Conservation (phyloP, 2,888 invertebrate genomes). For the Lasiommata megera region DNA sequence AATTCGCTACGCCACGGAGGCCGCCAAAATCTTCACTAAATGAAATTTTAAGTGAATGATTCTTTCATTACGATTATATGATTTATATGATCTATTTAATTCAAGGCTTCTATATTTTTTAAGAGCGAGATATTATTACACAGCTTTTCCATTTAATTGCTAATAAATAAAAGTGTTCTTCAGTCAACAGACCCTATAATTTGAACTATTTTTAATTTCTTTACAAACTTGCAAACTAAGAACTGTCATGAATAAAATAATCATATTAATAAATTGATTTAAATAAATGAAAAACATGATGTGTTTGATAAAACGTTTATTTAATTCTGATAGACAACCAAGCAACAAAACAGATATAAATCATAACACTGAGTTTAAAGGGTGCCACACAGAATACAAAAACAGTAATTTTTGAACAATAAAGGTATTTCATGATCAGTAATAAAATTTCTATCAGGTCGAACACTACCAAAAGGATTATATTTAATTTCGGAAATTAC, state of each 20-base stretch:
- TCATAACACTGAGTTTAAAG: conserved; percentile 12
- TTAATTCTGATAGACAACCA: not conserved
- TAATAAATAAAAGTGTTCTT: too few relatives aligned
- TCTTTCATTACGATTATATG: too few relatives aligned
- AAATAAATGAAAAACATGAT: not conserved
- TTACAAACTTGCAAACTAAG: too few relatives aligned
- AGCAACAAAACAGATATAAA: conserved; percentile 2
- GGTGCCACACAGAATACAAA: conserved; percentile 72
- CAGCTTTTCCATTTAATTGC: too few relatives aligned
- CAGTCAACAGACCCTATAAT: too few relatives aligned
- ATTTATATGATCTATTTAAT: too few relatives aligned
- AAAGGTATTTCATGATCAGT: conserved; percentile 86
- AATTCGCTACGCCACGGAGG: too few relatives aligned
- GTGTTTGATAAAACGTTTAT: not conserved
- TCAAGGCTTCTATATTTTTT: too few relatives aligned
- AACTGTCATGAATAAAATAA: not conserved
- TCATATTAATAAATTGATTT: not conserved
- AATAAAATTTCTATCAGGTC: conserved; percentile 88
- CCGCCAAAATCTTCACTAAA: too few relatives aligned
- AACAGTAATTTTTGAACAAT: conserved; percentile 87
- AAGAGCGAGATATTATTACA: too few relatives aligned
- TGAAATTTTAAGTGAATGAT: too few relatives aligned
- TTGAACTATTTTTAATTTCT: too few relatives aligned
- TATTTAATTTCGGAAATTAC: conserved; percentile 76
- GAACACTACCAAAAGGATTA: conserved; percentile 85